Base-by-base conservation (phyloP, 2,797 vertebrate genomes). In the Spinibarbus caldwelli region DNA sequence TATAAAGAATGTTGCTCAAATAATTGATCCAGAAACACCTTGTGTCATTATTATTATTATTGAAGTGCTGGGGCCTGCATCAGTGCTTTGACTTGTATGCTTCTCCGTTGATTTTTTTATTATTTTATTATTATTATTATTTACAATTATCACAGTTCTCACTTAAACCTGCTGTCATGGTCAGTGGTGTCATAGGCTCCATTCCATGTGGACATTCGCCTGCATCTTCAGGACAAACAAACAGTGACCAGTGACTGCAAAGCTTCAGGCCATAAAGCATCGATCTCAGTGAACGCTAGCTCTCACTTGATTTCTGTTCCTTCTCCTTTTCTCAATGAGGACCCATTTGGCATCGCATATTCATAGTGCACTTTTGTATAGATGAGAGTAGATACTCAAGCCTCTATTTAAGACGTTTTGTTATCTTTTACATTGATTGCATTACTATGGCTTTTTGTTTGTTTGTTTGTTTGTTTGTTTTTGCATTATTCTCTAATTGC, bases 361-460 rank as follows among this genome's bases (percentile, higher is more conserved):
- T 93, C 93, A 92, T 93, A 93, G 93, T 94, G 94, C 95, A 95
- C 94, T 95, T 95, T 95, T 94, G 90, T 94, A 93, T 93, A 93
- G 94, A 94, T 21, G 89, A 92, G 84, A 87, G 91, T 89, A 92
- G 91, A 91, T 78, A 92, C 91, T 92, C 90, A 82, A 91, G 91
- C 91, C 91, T 95, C 87, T 90, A 94, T 94, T 95, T 94, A 93
- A 94, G 93, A 90, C 10, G 29, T 95, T 94, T 94, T 94, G 93
- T 95, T 94, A 94, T 92, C 90, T 90, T 95, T 95, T 92, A 91
- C 92, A 94, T 21, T 93, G 91, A 92, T 92, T 93, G 94, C 94
- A 93, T 95, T 93, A 93, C 90, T 86, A 89, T 92, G 89, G 91
- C 38, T 80, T 93, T 92, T 88, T 89, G 59, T 82, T 29, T 80